Evolutionary conservation across 2,797 vertebrate species (phyloP).

Genomic region (Mergus octosetaceus): DNA sequence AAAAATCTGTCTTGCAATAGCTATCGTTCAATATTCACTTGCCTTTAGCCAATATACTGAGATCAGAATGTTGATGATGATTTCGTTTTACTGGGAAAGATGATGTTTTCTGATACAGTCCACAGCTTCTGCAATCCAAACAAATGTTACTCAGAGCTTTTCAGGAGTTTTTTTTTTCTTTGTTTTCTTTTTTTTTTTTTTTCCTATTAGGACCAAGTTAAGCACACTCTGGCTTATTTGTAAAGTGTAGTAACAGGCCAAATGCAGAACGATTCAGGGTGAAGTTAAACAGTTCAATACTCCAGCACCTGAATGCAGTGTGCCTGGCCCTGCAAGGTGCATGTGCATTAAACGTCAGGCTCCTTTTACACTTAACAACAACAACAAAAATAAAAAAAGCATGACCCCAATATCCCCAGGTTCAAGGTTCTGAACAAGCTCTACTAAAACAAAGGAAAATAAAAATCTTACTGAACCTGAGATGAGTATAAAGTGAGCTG

Average conservation of each 20-base stretch:
- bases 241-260: not conserved
- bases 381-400: not conserved
- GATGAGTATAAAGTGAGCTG: not conserved
- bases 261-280: not conserved
- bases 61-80: not conserved
- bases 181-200: not conserved
- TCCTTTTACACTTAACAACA: not conserved
- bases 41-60: not conserved
- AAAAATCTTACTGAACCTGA: not conserved
- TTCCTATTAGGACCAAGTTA: not conserved
- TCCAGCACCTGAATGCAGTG: not conserved
- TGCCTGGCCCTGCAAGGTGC: not conserved
- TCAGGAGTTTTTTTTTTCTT: not conserved
- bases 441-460: not conserved
- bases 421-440: accelerated
- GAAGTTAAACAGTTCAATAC: not conserved
- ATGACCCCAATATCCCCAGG: accelerated
- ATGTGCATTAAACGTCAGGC: not conserved
- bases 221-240: not conserved
- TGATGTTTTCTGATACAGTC: not conserved
- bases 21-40: not conserved
- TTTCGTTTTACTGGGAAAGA: not conserved
- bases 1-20: not conserved
- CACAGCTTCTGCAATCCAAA: not conserved
- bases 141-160: not conserved